phyloP scores from a whole-genome alignment of 2,888 invertebrate genomes.

The Eupithecia vulgata region DNA sequence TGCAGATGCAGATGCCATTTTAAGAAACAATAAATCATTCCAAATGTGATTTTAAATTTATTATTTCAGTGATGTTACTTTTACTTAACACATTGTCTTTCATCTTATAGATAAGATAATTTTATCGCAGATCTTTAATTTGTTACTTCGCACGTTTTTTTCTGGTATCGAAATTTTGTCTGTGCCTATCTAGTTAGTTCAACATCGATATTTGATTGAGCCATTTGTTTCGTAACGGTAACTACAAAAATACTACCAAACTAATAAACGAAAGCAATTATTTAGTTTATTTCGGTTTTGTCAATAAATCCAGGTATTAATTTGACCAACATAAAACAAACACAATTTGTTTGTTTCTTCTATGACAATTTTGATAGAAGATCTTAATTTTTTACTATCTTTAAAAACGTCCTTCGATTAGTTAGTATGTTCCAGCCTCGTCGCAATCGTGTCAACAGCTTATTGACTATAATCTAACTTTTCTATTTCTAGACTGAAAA shows the following conservation, averaged over 20 bases:
- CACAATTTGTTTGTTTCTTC: neutral
- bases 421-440: no score
- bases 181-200: conserved; percentile 18
- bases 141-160: conserved; percentile 40
- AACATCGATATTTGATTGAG: conserved; percentile 27
- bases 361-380: neutral
- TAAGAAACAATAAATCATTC: conserved; percentile 21
- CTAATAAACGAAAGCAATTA: neutral
- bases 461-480: neutral
- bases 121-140: conserved; percentile 42
- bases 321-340: neutral
- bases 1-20: conserved; percentile 24
- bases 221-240: neutral
- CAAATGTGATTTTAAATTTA: neutral
- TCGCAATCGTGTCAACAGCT: no score
- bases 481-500: neutral
- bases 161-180: conserved; percentile 32
- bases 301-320: neutral
- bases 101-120: conserved; percentile 21
- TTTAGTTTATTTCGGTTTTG: neutral
- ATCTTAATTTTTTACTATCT: neutral
- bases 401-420: neutral
- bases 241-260: neutral
- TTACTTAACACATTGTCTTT: conserved; percentile 13
- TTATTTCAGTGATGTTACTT: conserved; percentile 20